Evolutionary conservation across 2,888 invertebrate species (phyloP).

Genomic region (Sipha maydis): DNA sequence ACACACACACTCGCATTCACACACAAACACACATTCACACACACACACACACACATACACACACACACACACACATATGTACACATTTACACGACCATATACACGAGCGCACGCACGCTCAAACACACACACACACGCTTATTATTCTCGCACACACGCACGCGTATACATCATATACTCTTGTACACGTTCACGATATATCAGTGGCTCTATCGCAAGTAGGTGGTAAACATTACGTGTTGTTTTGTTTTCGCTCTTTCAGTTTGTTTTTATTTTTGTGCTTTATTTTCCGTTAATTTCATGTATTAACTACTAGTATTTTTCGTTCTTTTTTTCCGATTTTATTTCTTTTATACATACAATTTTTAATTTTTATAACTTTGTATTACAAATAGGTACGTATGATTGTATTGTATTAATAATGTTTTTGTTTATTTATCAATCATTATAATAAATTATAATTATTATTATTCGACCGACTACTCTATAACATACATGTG

Average conservation of each 20-base stretch:
- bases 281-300: background rate
- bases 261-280: conserved; percentile 23
- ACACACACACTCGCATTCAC: background rate
- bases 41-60: background rate
- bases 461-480: too few species aligned
- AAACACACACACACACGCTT: background rate
- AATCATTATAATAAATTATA: too few species aligned
- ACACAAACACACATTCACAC: background rate
- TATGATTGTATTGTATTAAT: too few species aligned
- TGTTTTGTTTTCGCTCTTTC: conserved; percentile 39
- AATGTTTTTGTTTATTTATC: too few species aligned
- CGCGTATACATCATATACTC: background rate
- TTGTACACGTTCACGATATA: background rate
- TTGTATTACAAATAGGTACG: background rate
- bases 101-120: background rate
- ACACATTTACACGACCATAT: background rate
- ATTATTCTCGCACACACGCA: background rate
- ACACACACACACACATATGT: background rate
- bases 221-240: conserved; percentile 45
- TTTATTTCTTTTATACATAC: background rate
- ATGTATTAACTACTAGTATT: background rate
- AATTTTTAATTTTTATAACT: too few species aligned
- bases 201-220: conserved; percentile 27
- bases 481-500: too few species aligned
- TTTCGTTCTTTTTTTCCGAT: background rate